These are phyloP conservation scores for Cloeon dipterum DNA, from an alignment of 2,888 invertebrate genomes.

Conservation along the genomic window DNA sequence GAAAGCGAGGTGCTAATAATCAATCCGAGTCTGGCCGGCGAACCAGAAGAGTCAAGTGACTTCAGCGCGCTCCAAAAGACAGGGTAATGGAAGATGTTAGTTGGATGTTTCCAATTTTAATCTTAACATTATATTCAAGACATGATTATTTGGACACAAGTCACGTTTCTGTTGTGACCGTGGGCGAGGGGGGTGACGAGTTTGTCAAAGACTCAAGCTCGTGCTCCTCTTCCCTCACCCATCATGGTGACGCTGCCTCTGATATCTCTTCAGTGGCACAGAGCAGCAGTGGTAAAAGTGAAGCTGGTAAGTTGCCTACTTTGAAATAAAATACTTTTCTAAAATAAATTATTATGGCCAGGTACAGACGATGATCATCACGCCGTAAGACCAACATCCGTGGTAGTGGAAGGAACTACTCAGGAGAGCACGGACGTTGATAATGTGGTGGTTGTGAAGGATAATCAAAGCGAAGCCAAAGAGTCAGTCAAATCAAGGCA, in stretches of 20 bases:
- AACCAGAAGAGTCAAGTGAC: constrained; percentile 1
- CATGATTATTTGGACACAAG: constrained; percentile 19
- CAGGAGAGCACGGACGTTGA: constrained; percentile 16
- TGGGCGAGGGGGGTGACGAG: constrained; percentile 38
- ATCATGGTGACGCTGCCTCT: not conserved
- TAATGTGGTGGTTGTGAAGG: constrained; percentile 14
- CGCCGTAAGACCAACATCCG: constrained; percentile 17
- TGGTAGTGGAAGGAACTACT: constrained; percentile 23
- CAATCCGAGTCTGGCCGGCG: constrained; percentile 35
- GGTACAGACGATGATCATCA: not conserved
- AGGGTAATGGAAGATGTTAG: not conserved
- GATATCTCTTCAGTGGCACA: constrained; percentile 4
- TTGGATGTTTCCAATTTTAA: not conserved
- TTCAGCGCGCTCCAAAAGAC: not conserved
- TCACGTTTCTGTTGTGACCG: constrained; percentile 78
- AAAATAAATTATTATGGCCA: not conserved
- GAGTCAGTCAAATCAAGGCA: too few relatives aligned
- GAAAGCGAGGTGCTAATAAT: constrained; percentile 71
- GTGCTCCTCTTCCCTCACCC: not conserved
- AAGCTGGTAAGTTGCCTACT: constrained; percentile 6
- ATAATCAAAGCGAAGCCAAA: too few relatives aligned
- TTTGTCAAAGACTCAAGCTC: not conserved
- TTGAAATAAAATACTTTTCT: not conserved
- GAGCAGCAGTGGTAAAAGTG: constrained; percentile 6
- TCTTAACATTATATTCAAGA: not conserved